phyloP scores from a whole-genome alignment of 1,140 invertebrate genomes.

The Drosophila melanogaster region DNA sequence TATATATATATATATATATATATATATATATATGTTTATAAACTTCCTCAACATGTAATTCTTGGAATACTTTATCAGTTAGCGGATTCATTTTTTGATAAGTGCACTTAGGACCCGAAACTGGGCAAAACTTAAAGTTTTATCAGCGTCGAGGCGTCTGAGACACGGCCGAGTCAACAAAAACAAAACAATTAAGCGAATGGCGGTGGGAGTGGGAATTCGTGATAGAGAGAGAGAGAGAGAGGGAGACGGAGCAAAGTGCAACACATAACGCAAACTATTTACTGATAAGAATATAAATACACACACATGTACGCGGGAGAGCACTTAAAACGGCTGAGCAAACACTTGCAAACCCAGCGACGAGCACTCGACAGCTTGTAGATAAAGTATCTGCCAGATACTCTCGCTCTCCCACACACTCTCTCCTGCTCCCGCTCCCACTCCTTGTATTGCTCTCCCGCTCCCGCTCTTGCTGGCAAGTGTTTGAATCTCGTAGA shows the following conservation, averaged over 20 bases:
- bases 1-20: too few relatives aligned
- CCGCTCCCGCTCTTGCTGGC: constrained; percentile 10
- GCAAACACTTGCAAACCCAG: constrained; percentile 72
- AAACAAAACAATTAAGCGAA: constrained; percentile 51
- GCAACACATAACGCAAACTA: constrained; percentile 68
- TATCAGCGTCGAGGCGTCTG: constrained; percentile 55
- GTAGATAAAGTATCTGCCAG: constrained; percentile 72
- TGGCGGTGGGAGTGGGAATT: constrained; percentile 5
- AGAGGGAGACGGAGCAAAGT: constrained; percentile 33
- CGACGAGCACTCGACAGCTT: constrained; percentile 51
- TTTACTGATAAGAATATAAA: constrained; percentile 73
- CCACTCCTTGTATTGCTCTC: background rate
- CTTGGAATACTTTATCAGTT: background rate
- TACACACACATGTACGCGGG: constrained; percentile 10
- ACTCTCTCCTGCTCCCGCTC: constrained; percentile 4
- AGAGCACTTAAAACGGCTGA: constrained; percentile 62
- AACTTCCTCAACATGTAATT: too few relatives aligned
- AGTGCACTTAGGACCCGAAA: constrained; percentile 3
- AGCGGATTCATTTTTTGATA: background rate
- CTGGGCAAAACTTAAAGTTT: constrained; percentile 20
- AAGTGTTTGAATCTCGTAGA: constrained; percentile 70
- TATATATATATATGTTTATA: too few relatives aligned
- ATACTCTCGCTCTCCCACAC: constrained; percentile 34
- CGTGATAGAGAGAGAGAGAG: background rate
- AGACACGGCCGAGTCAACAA: constrained; percentile 29